A percentile compares a stretch with the other conserved stretches of the same genome.
phyloP scores from a whole-genome alignment of 2,797 vertebrate species.

The Argya squamiceps region DNA sequence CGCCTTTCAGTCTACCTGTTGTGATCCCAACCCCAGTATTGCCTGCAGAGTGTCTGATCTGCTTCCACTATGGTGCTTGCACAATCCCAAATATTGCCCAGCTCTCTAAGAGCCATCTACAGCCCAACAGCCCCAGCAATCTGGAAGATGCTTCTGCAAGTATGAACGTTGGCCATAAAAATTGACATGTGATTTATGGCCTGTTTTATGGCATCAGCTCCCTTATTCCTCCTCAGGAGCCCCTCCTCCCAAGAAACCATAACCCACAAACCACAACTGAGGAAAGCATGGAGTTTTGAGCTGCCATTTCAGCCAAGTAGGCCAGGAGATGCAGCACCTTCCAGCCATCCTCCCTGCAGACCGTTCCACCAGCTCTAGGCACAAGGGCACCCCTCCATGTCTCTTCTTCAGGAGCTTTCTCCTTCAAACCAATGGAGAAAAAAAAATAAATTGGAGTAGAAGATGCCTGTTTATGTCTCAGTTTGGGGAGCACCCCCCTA shows the following conservation, averaged over 20 bases:
- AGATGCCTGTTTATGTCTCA: background rate
- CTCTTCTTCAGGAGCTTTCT: background rate
- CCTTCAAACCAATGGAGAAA: background rate
- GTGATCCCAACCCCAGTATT: background rate
- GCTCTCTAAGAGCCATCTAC: background rate
- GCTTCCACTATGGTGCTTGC: accelerated
- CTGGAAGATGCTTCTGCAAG: background rate
- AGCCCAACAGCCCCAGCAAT: accelerated
- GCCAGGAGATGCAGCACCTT: background rate
- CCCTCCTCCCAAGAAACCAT: background rate
- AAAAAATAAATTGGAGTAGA: background rate
- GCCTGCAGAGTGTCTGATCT: background rate
- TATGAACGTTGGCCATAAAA: background rate
- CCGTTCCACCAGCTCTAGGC: background rate
- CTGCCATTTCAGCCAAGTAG: background rate
- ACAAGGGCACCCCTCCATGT: background rate
- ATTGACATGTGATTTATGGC: accelerated
- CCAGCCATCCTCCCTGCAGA: background rate
- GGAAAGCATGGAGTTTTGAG: background rate
- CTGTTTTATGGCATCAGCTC: background rate
- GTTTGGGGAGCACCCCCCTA: background rate
- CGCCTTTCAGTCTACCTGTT: background rate
- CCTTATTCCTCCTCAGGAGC: accelerated
- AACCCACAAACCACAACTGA: background rate
- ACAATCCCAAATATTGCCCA: accelerated